Evolutionary conservation across 2,888 invertebrate species (phyloP).

Genomic region (Tenodera sinensis): DNA sequence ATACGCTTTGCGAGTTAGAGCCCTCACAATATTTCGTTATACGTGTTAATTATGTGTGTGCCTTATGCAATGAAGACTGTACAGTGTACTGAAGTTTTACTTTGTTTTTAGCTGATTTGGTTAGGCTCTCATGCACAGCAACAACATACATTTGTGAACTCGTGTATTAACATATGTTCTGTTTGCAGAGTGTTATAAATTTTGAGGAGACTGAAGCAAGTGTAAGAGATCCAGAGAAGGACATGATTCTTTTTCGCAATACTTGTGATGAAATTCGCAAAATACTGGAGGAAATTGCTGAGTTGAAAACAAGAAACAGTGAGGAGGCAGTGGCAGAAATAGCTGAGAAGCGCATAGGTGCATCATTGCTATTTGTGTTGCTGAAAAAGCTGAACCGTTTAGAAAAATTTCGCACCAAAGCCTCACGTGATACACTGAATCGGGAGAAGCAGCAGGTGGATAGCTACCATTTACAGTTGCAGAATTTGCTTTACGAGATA

Average conservation of each 20-base stretch:
- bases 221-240: conserved; percentile 60
- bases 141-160: no score
- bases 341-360: conserved; percentile 64
- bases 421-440: conserved; percentile 74
- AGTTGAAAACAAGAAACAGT: conserved; percentile 55
- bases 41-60: no score
- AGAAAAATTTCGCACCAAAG: conserved; percentile 82
- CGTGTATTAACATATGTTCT: neutral
- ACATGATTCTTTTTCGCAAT: conserved; percentile 62
- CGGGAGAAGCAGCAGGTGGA: conserved; percentile 86
- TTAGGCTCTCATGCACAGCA: no score
- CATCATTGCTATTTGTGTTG: conserved; percentile 72
- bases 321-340: conserved; percentile 58
- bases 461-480: conserved; percentile 81
- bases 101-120: no score
- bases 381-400: conserved; percentile 86
- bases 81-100: no score
- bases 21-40: no score
- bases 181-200: conserved; percentile 60
- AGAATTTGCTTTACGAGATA: conserved; percentile 91
- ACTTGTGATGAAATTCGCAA: conserved; percentile 68
- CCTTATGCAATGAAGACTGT: no score
- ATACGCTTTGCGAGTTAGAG: no score
- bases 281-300: conserved; percentile 64
- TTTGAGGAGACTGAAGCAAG: conserved; percentile 73